phyloP scores from a whole-genome alignment of 2,113 vertebrate genomes.

The Strix aluco region DNA sequence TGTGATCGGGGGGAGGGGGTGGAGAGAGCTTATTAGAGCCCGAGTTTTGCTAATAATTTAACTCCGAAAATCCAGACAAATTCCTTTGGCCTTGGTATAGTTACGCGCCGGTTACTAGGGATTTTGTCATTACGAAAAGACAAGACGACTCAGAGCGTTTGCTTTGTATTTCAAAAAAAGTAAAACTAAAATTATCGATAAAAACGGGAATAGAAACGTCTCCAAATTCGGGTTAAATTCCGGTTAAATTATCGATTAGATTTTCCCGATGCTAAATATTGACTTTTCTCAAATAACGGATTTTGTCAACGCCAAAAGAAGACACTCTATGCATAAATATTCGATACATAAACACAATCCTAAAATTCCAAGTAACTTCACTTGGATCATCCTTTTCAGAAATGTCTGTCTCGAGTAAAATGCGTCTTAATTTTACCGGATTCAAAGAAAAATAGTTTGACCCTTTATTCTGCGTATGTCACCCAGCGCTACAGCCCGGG shows the following conservation, averaged over 20 bases:
- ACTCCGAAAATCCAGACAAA: neutral
- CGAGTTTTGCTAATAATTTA: neutral
- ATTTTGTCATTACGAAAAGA: neutral
- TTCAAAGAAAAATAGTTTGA: neutral
- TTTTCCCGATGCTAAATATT: neutral
- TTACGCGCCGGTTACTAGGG: fast-evolving
- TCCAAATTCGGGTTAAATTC: neutral
- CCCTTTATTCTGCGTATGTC: neutral
- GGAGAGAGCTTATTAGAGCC: neutral
- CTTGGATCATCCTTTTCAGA: neutral
- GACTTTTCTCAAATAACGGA: neutral
- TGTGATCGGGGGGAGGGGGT: neutral
- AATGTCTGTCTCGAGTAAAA: neutral
- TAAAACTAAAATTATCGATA: neutral
- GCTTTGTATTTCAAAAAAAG: neutral
- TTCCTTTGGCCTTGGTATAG: neutral
- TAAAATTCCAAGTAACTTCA: neutral
- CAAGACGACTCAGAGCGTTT: neutral
- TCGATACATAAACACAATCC: neutral
- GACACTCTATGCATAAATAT: neutral
- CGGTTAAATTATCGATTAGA: neutral
- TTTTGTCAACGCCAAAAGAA: neutral
- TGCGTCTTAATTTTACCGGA: neutral
- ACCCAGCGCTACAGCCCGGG: neutral
- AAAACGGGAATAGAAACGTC: neutral